A percentile compares a stretch with the other conserved stretches of the same genome.
Conservation (phyloP, 1,140 invertebrate species). For the Oreohelix idahoensis region DNA sequence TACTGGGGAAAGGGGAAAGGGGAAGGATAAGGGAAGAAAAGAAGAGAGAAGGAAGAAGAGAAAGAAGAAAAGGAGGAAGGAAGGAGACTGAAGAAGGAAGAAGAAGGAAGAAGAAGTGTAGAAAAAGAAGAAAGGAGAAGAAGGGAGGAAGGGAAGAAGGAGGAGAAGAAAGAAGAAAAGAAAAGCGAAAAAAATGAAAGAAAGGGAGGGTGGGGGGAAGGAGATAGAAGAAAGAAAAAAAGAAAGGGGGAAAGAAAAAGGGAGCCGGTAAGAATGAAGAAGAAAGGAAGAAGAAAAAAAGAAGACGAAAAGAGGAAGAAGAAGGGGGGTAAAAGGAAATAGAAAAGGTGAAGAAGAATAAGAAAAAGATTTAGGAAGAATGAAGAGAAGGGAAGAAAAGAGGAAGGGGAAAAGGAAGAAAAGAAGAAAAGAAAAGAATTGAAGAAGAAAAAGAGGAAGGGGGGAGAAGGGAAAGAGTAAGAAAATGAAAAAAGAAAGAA, state of each 20-base stretch:
- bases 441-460: too few species aligned
- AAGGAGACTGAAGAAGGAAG: too few species aligned
- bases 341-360: not conserved
- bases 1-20: not conserved
- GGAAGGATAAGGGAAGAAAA: not conserved
- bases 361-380: not conserved
- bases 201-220: not conserved
- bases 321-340: not conserved
- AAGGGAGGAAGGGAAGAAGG: not conserved
- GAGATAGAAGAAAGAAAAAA: not conserved
- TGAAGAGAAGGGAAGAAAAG: not conserved
- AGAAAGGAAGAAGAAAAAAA: too few species aligned
- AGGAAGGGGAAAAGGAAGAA: not conserved
- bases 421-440: too few species aligned
- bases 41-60: not conserved
- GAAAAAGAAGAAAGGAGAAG: not conserved
- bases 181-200: slow-evolving; percentile 5
- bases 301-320: not conserved
- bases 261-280: not conserved
- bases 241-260: not conserved
- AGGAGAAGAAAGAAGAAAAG: not conserved
- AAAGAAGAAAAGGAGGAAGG: not conserved
- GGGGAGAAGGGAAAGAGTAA: too few species aligned
- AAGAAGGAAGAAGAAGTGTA: not conserved
- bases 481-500: too few species aligned